Percentiles rank a stretch among this genome's conserved stretches.
These are phyloP conservation scores for Cliona cf. orientalis DNA, from an alignment of 37 sponge, comb jelly and placozoan genomes.

Conservation along the genomic window DNA sequence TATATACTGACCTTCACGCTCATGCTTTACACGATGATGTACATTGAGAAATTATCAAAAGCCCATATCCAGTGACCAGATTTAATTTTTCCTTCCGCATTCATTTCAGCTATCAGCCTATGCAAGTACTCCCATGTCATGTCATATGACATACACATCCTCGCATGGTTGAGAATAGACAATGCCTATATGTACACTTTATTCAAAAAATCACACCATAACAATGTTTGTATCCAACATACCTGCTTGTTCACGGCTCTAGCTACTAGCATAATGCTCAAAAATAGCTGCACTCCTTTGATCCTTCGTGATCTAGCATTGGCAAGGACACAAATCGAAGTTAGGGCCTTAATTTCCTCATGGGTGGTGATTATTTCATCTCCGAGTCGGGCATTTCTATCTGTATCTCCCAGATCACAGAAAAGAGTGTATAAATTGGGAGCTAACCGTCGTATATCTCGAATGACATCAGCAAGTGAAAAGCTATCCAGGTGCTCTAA, in stretches of 20 bases:
- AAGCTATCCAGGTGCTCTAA: not conserved
- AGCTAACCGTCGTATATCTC: not conserved
- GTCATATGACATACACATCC: constrained; percentile 1
- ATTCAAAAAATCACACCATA: not conserved
- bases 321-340: not conserved
- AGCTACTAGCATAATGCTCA: constrained; percentile 32
- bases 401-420: not conserved
- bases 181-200: not conserved
- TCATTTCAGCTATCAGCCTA: not conserved
- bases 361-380: not conserved
- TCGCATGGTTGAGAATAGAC: constrained; percentile 17
- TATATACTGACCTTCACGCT: constrained; percentile 10
- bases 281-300: constrained; percentile 13
- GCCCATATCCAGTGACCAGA: constrained; percentile 26
- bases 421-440: not conserved
- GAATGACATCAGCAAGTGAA: not conserved
- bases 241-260: constrained; percentile 20
- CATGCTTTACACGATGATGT: constrained; percentile 4
- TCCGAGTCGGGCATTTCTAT: no score
- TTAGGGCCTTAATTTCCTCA: not conserved
- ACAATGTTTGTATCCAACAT: not conserved
- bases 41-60: constrained; percentile 18
- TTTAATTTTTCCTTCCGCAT: not conserved
- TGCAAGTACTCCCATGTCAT: constrained; percentile 4
- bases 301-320: not conserved